Evolutionary conservation across 2,888 invertebrate species (phyloP).

Genomic region (Loripinus fragilis): DNA sequence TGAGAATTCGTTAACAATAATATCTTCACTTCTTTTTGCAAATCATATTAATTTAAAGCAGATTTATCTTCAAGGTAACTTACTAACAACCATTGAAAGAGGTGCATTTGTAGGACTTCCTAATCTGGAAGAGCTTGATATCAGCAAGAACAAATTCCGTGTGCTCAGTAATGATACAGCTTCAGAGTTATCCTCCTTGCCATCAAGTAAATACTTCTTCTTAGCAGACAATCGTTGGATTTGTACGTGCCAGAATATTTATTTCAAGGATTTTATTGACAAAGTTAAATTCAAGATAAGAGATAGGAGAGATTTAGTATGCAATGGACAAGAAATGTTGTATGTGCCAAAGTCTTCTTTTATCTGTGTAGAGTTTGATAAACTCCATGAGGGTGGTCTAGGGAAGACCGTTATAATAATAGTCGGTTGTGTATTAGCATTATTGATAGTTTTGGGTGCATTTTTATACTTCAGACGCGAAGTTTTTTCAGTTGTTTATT

Average conservation of each 20-base stretch:
- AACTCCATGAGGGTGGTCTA: background rate
- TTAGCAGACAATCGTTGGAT: slow-evolving; percentile 53
- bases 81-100: slow-evolving; percentile 32
- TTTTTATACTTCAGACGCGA: slow-evolving; percentile 59
- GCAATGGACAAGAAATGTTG: slow-evolving; percentile 44
- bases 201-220: slow-evolving; percentile 35
- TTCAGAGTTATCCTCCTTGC: slow-evolving; percentile 34
- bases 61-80: slow-evolving; percentile 48
- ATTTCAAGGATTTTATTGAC: slow-evolving; percentile 58
- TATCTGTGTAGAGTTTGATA: slow-evolving; percentile 17
- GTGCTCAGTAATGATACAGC: slow-evolving; percentile 28
- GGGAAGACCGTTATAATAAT: slow-evolving; percentile 32
- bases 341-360: slow-evolving; percentile 40
- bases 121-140: slow-evolving; percentile 48
- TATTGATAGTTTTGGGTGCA: slow-evolving; percentile 38
- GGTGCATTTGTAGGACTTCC: slow-evolving; percentile 41
- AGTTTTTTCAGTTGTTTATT: slow-evolving; percentile 53
- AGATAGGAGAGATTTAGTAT: slow-evolving; percentile 47
- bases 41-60: slow-evolving; percentile 28
- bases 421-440: slow-evolving; percentile 35
- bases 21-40: slow-evolving; percentile 41
- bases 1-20: slow-evolving; percentile 21
- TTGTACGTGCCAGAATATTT: slow-evolving; percentile 56
- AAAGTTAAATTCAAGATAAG: slow-evolving; percentile 44
- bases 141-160: slow-evolving; percentile 51